A percentile compares a stretch with the other conserved stretches of the same genome.
Conservation (phyloP, 64 coral and sea anemone genomes). For the Cladopsammia gracilis region DNA sequence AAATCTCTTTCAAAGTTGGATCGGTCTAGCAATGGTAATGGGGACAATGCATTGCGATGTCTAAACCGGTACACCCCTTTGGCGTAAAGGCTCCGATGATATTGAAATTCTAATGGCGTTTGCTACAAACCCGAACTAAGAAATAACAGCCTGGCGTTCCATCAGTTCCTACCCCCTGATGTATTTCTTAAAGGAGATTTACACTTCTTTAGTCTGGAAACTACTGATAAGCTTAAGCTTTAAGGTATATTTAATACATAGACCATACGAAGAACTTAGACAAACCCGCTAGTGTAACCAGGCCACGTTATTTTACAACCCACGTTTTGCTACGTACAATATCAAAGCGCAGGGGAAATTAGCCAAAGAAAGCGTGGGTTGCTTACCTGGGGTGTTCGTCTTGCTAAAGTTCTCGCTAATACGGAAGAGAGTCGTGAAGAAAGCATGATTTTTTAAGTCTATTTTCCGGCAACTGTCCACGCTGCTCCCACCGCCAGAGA, state of each 20-base stretch:
- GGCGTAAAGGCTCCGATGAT: background rate
- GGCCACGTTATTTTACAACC: background rate
- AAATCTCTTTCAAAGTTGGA: too few relatives aligned
- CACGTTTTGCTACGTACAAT: background rate
- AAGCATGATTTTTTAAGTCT: slow-evolving; percentile 80
- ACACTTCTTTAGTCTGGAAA: background rate
- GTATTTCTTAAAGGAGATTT: background rate
- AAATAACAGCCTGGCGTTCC: background rate
- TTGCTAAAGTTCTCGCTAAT: slow-evolving; percentile 79
- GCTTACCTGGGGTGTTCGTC: slow-evolving; percentile 86
- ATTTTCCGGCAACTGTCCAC: slow-evolving; percentile 65
- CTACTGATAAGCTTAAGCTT: background rate
- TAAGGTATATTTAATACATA: background rate
- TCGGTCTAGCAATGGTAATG: too few relatives aligned
- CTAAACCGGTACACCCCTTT: background rate
- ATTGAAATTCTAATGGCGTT: background rate
- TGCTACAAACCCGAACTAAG: background rate
- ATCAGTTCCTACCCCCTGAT: too few relatives aligned
- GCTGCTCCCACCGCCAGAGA: slow-evolving; percentile 74
- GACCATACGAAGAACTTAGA: background rate
- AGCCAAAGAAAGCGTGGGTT: background rate
- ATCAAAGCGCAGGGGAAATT: background rate
- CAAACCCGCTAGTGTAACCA: slow-evolving; percentile 8
- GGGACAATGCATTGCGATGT: too few relatives aligned
- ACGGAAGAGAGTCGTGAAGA: slow-evolving; percentile 81